A percentile compares a stretch with the other conserved stretches of the same genome.
Conservation (phyloP, 2,888 invertebrate genomes). For the Epirrhoe tristata region DNA sequence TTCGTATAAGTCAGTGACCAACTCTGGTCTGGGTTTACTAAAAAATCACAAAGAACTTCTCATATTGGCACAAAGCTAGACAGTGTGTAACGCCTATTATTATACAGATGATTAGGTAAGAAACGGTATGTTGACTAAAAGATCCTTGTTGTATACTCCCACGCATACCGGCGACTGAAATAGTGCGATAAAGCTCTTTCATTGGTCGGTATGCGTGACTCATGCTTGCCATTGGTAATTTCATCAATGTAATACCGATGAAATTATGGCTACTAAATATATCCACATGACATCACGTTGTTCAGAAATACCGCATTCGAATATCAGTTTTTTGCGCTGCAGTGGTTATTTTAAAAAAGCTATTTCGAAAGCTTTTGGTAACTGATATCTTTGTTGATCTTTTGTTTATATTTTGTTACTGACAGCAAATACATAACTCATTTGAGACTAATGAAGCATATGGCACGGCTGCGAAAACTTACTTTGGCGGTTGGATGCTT, state of each 20-base stretch:
- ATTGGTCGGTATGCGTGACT: slow-evolving; percentile 70
- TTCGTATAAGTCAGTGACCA: no score
- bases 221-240: slow-evolving; percentile 65
- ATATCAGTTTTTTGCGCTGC: slow-evolving; percentile 40
- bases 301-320: slow-evolving; percentile 50
- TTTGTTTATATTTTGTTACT: slow-evolving; percentile 30
- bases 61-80: slow-evolving; percentile 16
- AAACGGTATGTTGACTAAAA: slow-evolving; percentile 70
- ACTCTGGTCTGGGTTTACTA: slow-evolving; percentile 11
- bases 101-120: slow-evolving; percentile 60
- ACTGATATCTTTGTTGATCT: slow-evolving; percentile 39
- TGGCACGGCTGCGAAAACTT: slow-evolving; percentile 4
- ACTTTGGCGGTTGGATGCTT: background rate
- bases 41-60: slow-evolving; percentile 20
- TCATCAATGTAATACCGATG: slow-evolving; percentile 70
- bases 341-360: slow-evolving; percentile 38
- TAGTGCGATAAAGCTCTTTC: slow-evolving; percentile 59
- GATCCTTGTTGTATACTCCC: slow-evolving; percentile 79
- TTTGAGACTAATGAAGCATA: slow-evolving; percentile 6
- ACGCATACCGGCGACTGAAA: slow-evolving; percentile 70
- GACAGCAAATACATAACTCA: slow-evolving; percentile 13
- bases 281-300: slow-evolving; percentile 55
- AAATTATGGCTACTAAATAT: slow-evolving; percentile 65
- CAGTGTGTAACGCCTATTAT: slow-evolving; percentile 57
- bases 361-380: slow-evolving; percentile 38